phyloP scores from a whole-genome alignment of 1,140 invertebrate genomes.

The Zaprionus africanus region DNA sequence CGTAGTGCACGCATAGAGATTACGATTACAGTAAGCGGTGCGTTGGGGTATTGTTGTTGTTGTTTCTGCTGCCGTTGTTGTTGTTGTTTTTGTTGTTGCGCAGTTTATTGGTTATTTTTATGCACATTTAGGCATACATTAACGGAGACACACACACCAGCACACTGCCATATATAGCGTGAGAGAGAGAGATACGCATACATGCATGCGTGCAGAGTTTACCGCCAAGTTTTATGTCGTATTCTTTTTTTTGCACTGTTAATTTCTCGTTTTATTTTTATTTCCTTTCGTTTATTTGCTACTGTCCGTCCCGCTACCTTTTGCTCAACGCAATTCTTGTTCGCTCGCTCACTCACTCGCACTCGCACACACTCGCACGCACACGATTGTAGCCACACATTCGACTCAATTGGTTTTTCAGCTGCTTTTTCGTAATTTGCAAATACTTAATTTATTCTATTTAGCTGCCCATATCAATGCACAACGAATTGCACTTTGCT shows the following conservation, averaged over 20 bases:
- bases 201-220: conserved; percentile 32
- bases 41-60: conserved; percentile 43
- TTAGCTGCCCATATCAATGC: conserved; percentile 48
- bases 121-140: conserved; percentile 50
- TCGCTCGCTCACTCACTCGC: conserved; percentile 28
- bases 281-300: conserved; percentile 55
- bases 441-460: conserved; percentile 75
- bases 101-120: conserved; percentile 54
- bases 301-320: conserved; percentile 38
- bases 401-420: conserved; percentile 58
- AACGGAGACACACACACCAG: conserved; percentile 19
- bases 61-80: conserved; percentile 32
- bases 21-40: conserved; percentile 45
- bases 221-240: conserved; percentile 48
- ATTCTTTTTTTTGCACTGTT: conserved; percentile 39
- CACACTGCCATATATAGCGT: conserved; percentile 1
- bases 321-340: conserved; percentile 30
- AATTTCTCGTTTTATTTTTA: conserved; percentile 57
- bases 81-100: conserved; percentile 54
- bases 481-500: conserved; percentile 55
- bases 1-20: conserved; percentile 50
- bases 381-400: conserved; percentile 44
- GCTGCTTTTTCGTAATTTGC: conserved; percentile 78
- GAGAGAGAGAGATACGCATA: conserved; percentile 4
- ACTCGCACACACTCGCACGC: conserved; percentile 28